A percentile compares a stretch with the other conserved stretches of the same genome.
Conservation (phyloP, 1,140 invertebrate species). For the Drosophila subobscura region DNA sequence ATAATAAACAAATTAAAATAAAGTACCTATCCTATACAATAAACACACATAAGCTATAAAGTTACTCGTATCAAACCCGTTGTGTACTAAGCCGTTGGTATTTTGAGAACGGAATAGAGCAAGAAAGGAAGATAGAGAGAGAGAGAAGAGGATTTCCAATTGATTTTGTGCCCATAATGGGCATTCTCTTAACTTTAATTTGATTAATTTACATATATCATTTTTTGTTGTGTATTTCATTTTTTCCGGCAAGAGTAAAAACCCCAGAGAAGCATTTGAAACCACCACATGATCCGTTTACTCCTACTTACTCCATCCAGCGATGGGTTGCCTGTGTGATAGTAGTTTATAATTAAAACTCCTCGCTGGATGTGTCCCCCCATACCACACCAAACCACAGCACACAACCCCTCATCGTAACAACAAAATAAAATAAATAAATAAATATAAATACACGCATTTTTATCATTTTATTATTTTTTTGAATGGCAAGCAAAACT, state of each 20-base stretch:
- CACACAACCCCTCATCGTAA: conserved; percentile 2
- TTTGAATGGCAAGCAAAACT: conserved; percentile 63
- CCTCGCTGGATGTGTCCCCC: conserved; percentile 39
- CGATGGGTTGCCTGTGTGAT: conserved; percentile 83
- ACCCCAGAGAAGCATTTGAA: background rate
- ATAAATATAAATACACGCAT: background rate
- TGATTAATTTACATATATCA: conserved; percentile 56
- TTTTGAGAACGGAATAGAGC: conserved; percentile 10
- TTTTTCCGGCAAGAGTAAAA: conserved; percentile 24
- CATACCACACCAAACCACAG: background rate
- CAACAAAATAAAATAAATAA: background rate
- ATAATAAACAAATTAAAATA: conserved; percentile 9
- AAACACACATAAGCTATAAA: conserved; percentile 7
- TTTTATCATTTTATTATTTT: conserved; percentile 35
- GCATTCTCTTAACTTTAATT: conserved; percentile 38
- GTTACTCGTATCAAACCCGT: background rate
- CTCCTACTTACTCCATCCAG: conserved; percentile 22
- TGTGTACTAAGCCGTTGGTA: conserved; percentile 26
- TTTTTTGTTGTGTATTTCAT: conserved; percentile 58
- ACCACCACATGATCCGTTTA: background rate
- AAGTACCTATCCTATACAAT: conserved; percentile 10
- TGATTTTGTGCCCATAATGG: conserved; percentile 38
- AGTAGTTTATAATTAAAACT: conserved; percentile 83
- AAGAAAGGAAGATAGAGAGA: no score
- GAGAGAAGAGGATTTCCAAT: conserved; percentile 24